A percentile compares a stretch with the other conserved stretches of the same genome.
Evolutionary conservation across 1,140 invertebrate species (phyloP).

Genomic region (Galleria mellonella): DNA sequence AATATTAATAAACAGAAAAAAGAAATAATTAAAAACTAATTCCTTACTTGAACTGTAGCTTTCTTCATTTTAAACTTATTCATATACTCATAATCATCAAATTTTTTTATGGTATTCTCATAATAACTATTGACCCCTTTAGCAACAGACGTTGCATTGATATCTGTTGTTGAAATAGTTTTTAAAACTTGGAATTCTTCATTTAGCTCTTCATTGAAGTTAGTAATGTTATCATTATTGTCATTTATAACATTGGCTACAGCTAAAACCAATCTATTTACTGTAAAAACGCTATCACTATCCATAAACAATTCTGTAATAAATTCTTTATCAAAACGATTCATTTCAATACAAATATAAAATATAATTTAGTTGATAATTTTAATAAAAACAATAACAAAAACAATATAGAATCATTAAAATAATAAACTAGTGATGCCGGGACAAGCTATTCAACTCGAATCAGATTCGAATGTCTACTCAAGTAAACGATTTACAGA

Average conservation of each 20-base stretch:
- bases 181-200: slow-evolving; percentile 26
- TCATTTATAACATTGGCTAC: slow-evolving; percentile 52
- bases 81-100: slow-evolving; percentile 43
- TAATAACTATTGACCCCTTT: slow-evolving; percentile 24
- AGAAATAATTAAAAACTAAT: not conserved
- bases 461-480: no score
- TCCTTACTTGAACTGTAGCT: slow-evolving; percentile 45
- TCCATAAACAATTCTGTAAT: slow-evolving; percentile 57
- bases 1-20: not conserved
- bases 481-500: no score
- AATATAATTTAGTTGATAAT: no score
- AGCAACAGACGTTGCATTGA: not conserved
- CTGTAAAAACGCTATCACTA: slow-evolving; percentile 41
- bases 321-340: slow-evolving; percentile 46
- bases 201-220: slow-evolving; percentile 27
- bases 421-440: no score
- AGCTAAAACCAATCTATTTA: slow-evolving; percentile 47
- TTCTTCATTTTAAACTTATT: slow-evolving; percentile 50
- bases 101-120: slow-evolving; percentile 34
- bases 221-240: slow-evolving; percentile 43
- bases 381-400: no score
- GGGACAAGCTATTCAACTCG: no score
- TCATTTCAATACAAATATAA: slow-evolving; percentile 20
- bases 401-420: no score
- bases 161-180: not conserved